Percentiles rank a stretch among this genome's conserved stretches.
These are phyloP conservation scores for Shargacucullia verbasci DNA, from an alignment of 2,888 invertebrate genomes.

Conservation along the genomic window DNA sequence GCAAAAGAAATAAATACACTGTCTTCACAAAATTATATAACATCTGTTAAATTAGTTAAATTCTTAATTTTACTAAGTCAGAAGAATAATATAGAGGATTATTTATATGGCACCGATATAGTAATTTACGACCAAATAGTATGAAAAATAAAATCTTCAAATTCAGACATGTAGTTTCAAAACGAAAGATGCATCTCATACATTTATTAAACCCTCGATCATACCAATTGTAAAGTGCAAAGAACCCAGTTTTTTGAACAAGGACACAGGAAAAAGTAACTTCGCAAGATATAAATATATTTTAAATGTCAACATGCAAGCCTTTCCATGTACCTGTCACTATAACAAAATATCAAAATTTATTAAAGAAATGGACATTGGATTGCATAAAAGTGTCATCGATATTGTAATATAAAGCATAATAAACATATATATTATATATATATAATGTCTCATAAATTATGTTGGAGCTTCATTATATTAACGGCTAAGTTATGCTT, in stretches of 20 bases:
- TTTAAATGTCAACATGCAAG: conserved; percentile 13
- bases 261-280: conserved; percentile 8
- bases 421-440: too few species aligned
- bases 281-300: conserved; percentile 14
- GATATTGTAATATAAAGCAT: conserved; percentile 30
- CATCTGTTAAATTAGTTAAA: too few species aligned
- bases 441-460: conserved; percentile 16
- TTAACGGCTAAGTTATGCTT: conserved; percentile 14
- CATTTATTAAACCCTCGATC: too few species aligned
- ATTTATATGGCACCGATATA: too few species aligned
- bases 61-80: too few species aligned
- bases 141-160: too few species aligned
- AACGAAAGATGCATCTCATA: too few species aligned
- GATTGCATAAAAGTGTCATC: conserved; percentile 34
- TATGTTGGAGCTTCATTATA: conserved; percentile 20
- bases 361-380: conserved; percentile 30
- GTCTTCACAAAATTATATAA: too few species aligned
- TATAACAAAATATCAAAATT: conserved; percentile 27
- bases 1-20: too few species aligned
- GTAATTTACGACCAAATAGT: too few species aligned
- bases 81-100: too few species aligned
- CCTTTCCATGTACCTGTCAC: conserved; percentile 26
- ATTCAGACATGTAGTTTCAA: too few species aligned
- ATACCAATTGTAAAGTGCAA: conserved; percentile 12
- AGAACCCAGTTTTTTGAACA: conserved; percentile 10